A percentile compares a stretch with the other conserved stretches of the same genome.
phyloP scores from a whole-genome alignment of 2,113 vertebrate species.

The Arizona elegans region DNA sequence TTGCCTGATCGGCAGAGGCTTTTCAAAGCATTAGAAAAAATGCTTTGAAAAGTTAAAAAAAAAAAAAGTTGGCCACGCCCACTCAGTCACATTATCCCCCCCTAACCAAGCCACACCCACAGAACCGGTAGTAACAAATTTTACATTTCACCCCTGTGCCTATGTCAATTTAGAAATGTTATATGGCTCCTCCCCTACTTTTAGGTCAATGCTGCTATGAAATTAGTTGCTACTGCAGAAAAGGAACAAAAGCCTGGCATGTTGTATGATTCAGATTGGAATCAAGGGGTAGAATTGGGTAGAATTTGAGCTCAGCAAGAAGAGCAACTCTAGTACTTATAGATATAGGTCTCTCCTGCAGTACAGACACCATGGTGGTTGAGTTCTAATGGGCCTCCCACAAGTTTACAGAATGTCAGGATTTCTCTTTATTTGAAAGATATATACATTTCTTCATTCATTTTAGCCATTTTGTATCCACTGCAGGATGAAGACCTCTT shows the following conservation, averaged over 20 bases:
- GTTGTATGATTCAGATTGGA: not conserved
- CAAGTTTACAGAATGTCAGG: not conserved
- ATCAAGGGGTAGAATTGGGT: not conserved
- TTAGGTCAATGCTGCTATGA: not conserved
- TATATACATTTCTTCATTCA: not conserved
- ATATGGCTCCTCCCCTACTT: fast-evolving
- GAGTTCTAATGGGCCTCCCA: not conserved
- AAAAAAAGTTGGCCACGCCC: too few relatives aligned
- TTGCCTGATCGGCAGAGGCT: too few relatives aligned
- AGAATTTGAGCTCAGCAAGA: not conserved
- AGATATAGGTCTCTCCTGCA: not conserved
- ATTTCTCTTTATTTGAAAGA: not conserved
- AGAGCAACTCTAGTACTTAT: not conserved
- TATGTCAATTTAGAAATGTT: not conserved
- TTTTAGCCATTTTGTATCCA: too few relatives aligned
- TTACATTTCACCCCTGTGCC: not conserved
- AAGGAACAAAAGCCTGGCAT: not conserved
- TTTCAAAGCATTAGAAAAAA: too few relatives aligned
- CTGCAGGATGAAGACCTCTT: too few relatives aligned
- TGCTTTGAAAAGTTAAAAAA: too few relatives aligned
- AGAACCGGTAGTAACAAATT: too few relatives aligned
- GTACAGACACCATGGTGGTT: not conserved
- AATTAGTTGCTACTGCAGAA: too few relatives aligned
- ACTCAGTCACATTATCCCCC: too few relatives aligned
- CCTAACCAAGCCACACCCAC: too few relatives aligned